Base-by-base conservation (phyloP, 1,140 invertebrate species). In the Probaryconus sp. region DNA sequence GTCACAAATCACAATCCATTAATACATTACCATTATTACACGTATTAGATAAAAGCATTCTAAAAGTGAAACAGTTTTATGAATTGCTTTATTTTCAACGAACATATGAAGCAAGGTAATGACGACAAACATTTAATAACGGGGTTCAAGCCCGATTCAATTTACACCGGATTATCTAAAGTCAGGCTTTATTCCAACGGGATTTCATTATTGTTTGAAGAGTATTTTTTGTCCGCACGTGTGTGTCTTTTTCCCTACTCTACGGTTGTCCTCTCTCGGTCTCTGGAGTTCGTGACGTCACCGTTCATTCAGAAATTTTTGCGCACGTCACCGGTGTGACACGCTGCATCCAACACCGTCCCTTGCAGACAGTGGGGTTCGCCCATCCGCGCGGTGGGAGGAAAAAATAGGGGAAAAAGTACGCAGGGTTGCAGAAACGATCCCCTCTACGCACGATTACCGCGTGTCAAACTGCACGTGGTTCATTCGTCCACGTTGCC, bases 271-370 rank as follows among this genome's bases (percentile, higher is more conserved):
- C 55, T 47, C 73, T 73, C 50, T 68, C 31, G 30, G 42, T 65
- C 65, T 75, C 35, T 14, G 21, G 21, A 30, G 14, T 21, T n/a
- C 10, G 79, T 88, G 87, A 87, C 87, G 85, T 87, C 85, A 84
- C 79, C 80, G 83, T 87, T 88, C 86, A 88, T 88, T 88, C 86
- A 88, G 85, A 82, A 86, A 87, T 87, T 86, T 87, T 87, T 86
- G 83, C 84, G 81, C 84, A 83, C 83, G 84, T 87, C 85, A 87
- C 80, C 79, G 68, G 75, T 79, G 77, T 84, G 82, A 85, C 84
- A 84, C 83, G 80, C 79, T 77, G 78, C 80, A 82, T 85, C 80
- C 81, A 79, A 79, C 65, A 75, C 43, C 67, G 64, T 68, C 68
- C 63, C 64, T 76, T 68, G 58, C 64, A 56, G 51, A 63, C 47